Evolutionary conservation across 2,797 vertebrate species (phyloP).

Genomic region (Gephyroberyx darwinii): DNA sequence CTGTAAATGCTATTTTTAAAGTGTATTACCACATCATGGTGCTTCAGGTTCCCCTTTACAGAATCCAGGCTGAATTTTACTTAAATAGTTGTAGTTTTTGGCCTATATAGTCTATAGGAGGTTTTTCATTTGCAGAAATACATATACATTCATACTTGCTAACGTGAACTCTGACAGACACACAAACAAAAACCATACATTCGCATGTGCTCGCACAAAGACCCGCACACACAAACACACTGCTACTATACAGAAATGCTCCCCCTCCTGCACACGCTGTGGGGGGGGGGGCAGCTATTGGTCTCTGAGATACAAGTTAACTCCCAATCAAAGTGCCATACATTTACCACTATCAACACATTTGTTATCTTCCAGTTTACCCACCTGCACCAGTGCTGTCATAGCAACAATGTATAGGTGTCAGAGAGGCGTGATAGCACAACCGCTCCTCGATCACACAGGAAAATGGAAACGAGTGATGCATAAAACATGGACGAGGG

Average conservation of each 20-base stretch:
- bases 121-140: constrained; percentile 25
- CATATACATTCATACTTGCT: constrained; percentile 20
- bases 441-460: constrained; percentile 36
- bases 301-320: constrained; percentile 13
- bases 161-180: constrained; percentile 18
- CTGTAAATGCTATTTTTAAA: too few species aligned
- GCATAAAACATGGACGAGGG: constrained; percentile 36
- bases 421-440: constrained; percentile 27
- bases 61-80: not conserved
- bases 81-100: not conserved
- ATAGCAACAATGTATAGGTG: constrained; percentile 61
- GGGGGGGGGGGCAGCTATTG: constrained; percentile 5
- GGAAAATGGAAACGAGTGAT: constrained; percentile 33
- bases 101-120: constrained; percentile 1
- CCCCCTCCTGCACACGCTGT: too few species aligned
- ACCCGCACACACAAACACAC: constrained; percentile 6
- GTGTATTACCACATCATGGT: too few species aligned
- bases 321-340: constrained; percentile 34
- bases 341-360: constrained; percentile 31
- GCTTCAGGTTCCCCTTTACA: not conserved
- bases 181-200: constrained; percentile 6
- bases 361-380: not conserved
- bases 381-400: constrained; percentile 49
- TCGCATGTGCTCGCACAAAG: not conserved
- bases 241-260: too few species aligned